Evolutionary conservation across 2,888 invertebrate genomes (phyloP), one percentile per base, ranked within the genome.

Genomic region (Hydriomena furcata): DNA sequence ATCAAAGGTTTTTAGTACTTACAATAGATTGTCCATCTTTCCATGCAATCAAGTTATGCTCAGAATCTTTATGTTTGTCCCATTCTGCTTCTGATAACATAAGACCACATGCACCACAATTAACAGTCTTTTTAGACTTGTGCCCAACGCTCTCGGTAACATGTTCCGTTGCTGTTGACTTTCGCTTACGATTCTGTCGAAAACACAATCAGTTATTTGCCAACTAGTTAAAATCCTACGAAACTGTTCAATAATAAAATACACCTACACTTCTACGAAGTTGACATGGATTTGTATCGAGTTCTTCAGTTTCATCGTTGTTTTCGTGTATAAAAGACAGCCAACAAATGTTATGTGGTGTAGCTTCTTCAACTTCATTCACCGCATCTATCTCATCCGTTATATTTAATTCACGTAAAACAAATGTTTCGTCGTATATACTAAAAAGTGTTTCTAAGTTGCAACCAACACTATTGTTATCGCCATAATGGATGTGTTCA

Each of bases 401-500:
- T 32, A 12, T 17, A 17, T 41, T 23, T 5, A 34, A 51, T 48
- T 61, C 52, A 28, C n/a, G 32, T 12, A 32, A 23, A 28, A 1
- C 28, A 45, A 41, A 20, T 48, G 61, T 43, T 35, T 82, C 76
- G 56, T 68, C 60, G 52, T 79, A 84, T 47, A 84, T 82, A 52
- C 77, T 75, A 55, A 79, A 76, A 52, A 84, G 55, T 40, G 66
- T 50, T 47, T 76, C 65, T 49, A 64, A 55, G 30, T 73, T 65
- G 58, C 68, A 68, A 54, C 65, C 52, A 38, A 54, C 45, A 53
- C 42, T 55, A 25, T 60, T 58, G 45, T 66, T 65, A n/a, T 71
- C 55, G 62, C 66, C 71, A 66, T 79, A 88, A 68, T 89, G 86
- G 51, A 86, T 68, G 63, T 87, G 85, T 55, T 80, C 78, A 69